These are phyloP conservation scores for Cephus pulcher DNA, from an alignment of 2,888 invertebrate species.

Conservation along the genomic window DNA sequence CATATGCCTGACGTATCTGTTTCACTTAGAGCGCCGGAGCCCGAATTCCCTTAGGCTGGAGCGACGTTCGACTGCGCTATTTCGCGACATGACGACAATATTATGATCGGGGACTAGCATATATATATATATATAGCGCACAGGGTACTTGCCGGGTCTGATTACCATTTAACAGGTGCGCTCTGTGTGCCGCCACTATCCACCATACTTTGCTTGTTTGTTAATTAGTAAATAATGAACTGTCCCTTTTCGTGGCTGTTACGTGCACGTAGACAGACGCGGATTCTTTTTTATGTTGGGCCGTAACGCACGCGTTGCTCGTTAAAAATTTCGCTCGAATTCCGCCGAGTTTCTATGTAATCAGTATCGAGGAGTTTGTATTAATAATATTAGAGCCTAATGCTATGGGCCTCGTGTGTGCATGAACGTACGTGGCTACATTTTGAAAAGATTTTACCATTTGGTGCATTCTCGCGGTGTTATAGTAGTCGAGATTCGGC, in stretches of 20 bases:
- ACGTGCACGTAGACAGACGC: not conserved
- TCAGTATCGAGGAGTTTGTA: not conserved
- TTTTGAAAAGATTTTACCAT: constrained; percentile 59
- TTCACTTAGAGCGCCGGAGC: constrained; percentile 49
- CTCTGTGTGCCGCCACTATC: not conserved
- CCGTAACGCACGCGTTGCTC: not conserved
- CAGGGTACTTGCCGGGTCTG: constrained; percentile 17
- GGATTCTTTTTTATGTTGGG: not conserved
- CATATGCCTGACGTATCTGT: constrained; percentile 60
- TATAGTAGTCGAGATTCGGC: constrained; percentile 66
- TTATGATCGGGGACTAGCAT: not conserved
- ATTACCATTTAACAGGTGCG: constrained; percentile 9
- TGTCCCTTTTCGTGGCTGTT: not conserved
- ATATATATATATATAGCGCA: not conserved
- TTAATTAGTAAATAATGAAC: not conserved
- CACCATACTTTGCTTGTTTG: not conserved
- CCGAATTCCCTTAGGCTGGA: not conserved
- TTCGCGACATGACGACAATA: not conserved
- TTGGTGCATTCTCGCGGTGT: constrained; percentile 65
- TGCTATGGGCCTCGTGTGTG: not conserved
- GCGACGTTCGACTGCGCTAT: not conserved
- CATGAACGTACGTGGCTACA: not conserved
- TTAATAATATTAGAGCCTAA: not conserved
- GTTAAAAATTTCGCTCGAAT: not conserved
- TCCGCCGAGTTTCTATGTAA: not conserved